Percentiles rank a stretch among this genome's conserved stretches.
phyloP scores from a whole-genome alignment of 2,888 invertebrate genomes.

The Hydraecia micacea region DNA sequence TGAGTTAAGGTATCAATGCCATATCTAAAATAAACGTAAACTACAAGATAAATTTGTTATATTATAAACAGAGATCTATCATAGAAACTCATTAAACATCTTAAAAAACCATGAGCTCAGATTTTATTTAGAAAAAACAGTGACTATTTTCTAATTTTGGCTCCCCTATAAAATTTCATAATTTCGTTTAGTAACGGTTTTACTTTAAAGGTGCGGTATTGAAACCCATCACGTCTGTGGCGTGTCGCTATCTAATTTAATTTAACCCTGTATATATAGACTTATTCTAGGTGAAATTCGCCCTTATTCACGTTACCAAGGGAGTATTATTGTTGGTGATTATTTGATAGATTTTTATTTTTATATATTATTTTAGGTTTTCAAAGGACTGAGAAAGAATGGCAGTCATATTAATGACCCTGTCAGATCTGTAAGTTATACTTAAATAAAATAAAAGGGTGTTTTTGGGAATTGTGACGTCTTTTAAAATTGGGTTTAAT shows the following conservation, averaged over 20 bases:
- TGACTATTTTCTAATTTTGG: too few species aligned
- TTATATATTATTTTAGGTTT: conserved; percentile 76
- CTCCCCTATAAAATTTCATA: too few species aligned
- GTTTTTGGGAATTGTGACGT: conserved; percentile 29
- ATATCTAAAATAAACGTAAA: too few species aligned
- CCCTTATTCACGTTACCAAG: background rate
- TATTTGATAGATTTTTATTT: background rate
- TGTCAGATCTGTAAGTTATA: conserved; percentile 78
- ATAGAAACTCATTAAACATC: too few species aligned
- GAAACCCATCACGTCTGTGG: background rate
- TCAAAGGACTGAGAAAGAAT: conserved; percentile 75
- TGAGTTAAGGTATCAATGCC: too few species aligned
- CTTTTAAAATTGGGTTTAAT: conserved; percentile 4
- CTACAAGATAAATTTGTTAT: too few species aligned
- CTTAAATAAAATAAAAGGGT: background rate
- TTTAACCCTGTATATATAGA: background rate
- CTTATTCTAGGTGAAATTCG: background rate
- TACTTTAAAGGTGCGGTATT: too few species aligned
- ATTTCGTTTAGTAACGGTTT: too few species aligned
- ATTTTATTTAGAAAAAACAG: too few species aligned
- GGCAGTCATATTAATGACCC: conserved; percentile 79
- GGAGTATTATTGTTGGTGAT: background rate
- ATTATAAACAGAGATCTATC: too few species aligned
- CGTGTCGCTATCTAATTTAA: background rate
- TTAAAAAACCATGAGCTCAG: too few species aligned